phyloP scores from a whole-genome alignment of 1,140 invertebrate species.

The Leptestheria dahalacensis region DNA sequence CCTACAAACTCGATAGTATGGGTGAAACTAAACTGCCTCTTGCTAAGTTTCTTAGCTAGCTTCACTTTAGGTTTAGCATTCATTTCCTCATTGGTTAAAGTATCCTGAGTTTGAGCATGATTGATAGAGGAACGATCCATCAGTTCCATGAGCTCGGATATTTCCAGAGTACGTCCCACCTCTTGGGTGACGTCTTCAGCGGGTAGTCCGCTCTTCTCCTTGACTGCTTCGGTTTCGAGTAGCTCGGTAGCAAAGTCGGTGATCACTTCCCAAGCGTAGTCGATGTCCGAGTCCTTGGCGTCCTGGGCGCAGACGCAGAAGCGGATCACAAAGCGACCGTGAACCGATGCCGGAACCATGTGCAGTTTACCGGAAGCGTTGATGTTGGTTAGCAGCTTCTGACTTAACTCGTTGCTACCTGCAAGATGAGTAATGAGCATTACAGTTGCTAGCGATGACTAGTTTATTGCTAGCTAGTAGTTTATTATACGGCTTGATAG shows the following conservation, averaged over 20 bases:
- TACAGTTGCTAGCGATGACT: no score
- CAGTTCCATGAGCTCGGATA: constrained; percentile 16
- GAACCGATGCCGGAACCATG: constrained; percentile 40
- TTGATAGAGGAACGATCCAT: constrained; percentile 11
- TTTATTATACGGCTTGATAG: no score
- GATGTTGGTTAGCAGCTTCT: constrained; percentile 40
- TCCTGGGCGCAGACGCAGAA: constrained; percentile 72
- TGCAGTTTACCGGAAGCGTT: constrained; percentile 46
- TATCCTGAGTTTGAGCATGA: neutral
- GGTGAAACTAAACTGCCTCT: constrained; percentile 17
- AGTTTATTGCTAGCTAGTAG: no score
- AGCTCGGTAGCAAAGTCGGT: constrained; percentile 30
- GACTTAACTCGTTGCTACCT: constrained; percentile 37
- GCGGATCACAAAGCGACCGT: constrained; percentile 43
- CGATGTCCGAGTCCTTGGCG: constrained; percentile 56
- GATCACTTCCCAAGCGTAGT: constrained; percentile 37
- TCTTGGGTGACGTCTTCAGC: constrained; percentile 17
- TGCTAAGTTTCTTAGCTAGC: constrained; percentile 16
- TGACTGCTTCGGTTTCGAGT: constrained; percentile 21
- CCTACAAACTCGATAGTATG: constrained; percentile 16
- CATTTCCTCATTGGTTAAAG: constrained; percentile 21
- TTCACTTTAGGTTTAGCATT: constrained; percentile 11
- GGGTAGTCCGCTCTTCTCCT: constrained; percentile 14
- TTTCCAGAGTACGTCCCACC: constrained; percentile 15
- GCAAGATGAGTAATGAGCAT: no score